Evolutionary conservation across 2,113 vertebrate species (phyloP).

Genomic region (Dendrocopos noguchii): DNA sequence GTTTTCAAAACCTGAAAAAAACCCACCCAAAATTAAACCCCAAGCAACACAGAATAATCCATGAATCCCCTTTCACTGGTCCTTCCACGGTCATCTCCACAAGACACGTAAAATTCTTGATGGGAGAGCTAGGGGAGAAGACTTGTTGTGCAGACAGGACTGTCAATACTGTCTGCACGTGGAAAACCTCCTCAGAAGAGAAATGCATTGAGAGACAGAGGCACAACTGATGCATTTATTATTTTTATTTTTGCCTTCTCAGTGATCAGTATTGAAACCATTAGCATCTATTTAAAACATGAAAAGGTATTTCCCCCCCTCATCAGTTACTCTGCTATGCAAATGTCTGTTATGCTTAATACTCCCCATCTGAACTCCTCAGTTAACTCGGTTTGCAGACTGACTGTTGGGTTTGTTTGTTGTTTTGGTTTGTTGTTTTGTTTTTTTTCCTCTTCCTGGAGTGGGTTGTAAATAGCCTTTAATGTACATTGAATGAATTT

Average conservation of each 20-base stretch:
- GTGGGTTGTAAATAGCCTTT: slow-evolving; percentile 93
- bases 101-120: neutral
- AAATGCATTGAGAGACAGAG: neutral
- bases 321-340: slow-evolving; percentile 78
- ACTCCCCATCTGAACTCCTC: slow-evolving; percentile 64
- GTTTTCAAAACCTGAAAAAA: neutral
- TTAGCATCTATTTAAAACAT: slow-evolving; percentile 35
- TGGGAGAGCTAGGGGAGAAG: neutral
- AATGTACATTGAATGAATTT: slow-evolving; percentile 95
- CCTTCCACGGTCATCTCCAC: neutral
- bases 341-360: slow-evolving; percentile 78
- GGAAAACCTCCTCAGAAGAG: neutral
- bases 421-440: too few relatives aligned
- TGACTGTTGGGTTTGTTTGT: slow-evolving; percentile 56
- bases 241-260: neutral
- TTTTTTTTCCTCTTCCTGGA: slow-evolving; percentile 45
- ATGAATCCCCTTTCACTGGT: neutral
- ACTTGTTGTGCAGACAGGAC: neutral
- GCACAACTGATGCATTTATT: neutral
- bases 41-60: neutral
- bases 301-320: slow-evolving; percentile 51
- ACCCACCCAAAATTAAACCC: neutral
- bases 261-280: slow-evolving; percentile 60
- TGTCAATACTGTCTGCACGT: neutral
- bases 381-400: slow-evolving; percentile 79